Conservation (phyloP, 2,113 vertebrate genomes). For the Sturnus vulgaris region DNA sequence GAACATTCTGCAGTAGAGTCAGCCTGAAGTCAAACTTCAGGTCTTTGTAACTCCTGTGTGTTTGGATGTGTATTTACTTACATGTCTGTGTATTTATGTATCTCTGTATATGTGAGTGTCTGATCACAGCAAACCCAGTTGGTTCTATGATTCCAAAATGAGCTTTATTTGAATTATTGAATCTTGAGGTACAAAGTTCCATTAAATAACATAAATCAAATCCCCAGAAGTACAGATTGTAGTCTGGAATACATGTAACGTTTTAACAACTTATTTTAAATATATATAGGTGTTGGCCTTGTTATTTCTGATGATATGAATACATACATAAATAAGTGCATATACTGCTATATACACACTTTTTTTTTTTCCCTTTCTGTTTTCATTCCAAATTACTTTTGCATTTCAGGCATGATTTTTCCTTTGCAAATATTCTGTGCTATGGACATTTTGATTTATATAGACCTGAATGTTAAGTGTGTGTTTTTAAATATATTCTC, state of each 20-base stretch:
- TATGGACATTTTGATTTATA: background rate
- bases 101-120: fast-evolving
- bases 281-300: background rate
- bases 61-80: fast-evolving
- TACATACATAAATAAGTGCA: background rate
- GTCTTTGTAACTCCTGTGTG: background rate
- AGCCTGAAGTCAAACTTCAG: background rate
- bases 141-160: background rate
- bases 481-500: background rate
- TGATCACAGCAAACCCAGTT: background rate
- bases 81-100: background rate
- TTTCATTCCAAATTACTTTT: background rate
- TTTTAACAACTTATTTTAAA: background rate
- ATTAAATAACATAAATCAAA: background rate
- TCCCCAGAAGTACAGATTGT: background rate
- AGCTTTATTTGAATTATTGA: background rate
- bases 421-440: background rate
- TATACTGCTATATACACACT: background rate
- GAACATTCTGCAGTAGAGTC: background rate
- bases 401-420: background rate
- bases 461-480: background rate
- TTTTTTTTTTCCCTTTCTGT: background rate
- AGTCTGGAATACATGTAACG: fast-evolving
- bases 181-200: background rate
- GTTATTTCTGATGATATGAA: background rate